Conservation (phyloP, 2,888 invertebrate species). For the Rhaphigaster nebulosa region DNA sequence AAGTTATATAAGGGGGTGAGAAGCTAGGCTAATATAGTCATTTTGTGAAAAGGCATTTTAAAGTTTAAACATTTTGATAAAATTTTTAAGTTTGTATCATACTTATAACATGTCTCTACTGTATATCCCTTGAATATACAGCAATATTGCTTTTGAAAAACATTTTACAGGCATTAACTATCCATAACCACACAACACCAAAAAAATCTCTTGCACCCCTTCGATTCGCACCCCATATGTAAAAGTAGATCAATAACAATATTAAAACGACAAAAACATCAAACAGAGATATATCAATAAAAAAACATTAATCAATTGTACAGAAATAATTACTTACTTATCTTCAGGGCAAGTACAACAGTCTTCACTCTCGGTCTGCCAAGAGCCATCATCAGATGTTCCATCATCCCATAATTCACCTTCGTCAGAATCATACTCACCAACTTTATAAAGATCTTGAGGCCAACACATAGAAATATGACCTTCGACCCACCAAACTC, state of each 20-base stretch:
- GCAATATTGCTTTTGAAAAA: too few species aligned
- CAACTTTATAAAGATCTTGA: slow-evolving; percentile 85
- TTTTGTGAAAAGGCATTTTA: too few species aligned
- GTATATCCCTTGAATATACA: too few species aligned
- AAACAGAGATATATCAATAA: neutral
- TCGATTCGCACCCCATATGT: too few species aligned
- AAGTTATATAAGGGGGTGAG: too few species aligned
- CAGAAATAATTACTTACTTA: slow-evolving; percentile 63
- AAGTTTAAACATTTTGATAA: too few species aligned
- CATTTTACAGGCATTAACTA: too few species aligned
- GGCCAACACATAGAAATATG: slow-evolving; percentile 92
- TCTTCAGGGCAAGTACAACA: slow-evolving; percentile 72
- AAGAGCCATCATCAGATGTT: slow-evolving; percentile 81
- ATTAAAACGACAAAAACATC: neutral
- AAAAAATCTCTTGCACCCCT: too few species aligned
- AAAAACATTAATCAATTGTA: neutral
- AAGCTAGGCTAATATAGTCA: too few species aligned
- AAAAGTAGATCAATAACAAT: neutral
- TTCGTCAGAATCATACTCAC: slow-evolving; percentile 73
- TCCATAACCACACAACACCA: too few species aligned
- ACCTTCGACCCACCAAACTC: slow-evolving; percentile 94
- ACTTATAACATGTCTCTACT: too few species aligned
- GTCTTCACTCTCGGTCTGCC: slow-evolving; percentile 84
- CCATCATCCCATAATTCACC: slow-evolving; percentile 78
- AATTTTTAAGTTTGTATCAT: too few species aligned